Percentiles rank a stretch among this genome's conserved stretches.
phyloP scores from a whole-genome alignment of 2,888 invertebrate genomes.

The Schrankia costaestrigalis region DNA sequence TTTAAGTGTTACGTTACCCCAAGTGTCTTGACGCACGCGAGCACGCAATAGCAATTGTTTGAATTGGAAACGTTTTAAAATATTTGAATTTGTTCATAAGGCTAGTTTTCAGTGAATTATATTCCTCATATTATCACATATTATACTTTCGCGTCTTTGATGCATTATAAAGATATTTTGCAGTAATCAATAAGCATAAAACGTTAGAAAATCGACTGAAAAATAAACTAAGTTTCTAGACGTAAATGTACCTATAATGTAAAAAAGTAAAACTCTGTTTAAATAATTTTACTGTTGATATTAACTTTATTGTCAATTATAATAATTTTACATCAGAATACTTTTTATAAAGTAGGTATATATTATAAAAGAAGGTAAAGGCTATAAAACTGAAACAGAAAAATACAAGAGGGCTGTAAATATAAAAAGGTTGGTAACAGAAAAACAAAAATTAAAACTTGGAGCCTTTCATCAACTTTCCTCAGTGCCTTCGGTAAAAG shows the following conservation, averaged over 20 bases:
- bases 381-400: conserved; percentile 35
- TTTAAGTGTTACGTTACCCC: conserved; percentile 73
- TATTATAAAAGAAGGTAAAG: conserved; percentile 23
- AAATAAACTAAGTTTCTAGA: too few relatives aligned
- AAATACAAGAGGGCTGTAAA: conserved; percentile 54
- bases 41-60: conserved; percentile 58
- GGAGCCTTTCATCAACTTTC: conserved; percentile 65
- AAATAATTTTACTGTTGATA: too few relatives aligned
- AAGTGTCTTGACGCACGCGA: conserved; percentile 70
- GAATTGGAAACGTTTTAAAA: conserved; percentile 26
- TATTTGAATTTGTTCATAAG: conserved; percentile 23
- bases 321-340: too few relatives aligned
- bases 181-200: too few relatives aligned
- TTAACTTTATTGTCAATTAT: too few relatives aligned
- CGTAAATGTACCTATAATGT: too few relatives aligned
- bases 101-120: too few relatives aligned
- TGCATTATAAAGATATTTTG: neutral
- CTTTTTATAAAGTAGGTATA: conserved; percentile 12
- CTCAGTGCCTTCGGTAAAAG: conserved; percentile 56
- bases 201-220: too few relatives aligned
- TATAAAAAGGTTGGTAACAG: conserved; percentile 58
- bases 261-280: too few relatives aligned
- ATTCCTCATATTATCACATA: too few relatives aligned
- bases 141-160: too few relatives aligned
- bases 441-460: conserved; percentile 69